These are phyloP conservation scores for Corynorhinus townsendii DNA, from an alignment of 2,113 vertebrate genomes.

Conservation along the genomic window DNA sequence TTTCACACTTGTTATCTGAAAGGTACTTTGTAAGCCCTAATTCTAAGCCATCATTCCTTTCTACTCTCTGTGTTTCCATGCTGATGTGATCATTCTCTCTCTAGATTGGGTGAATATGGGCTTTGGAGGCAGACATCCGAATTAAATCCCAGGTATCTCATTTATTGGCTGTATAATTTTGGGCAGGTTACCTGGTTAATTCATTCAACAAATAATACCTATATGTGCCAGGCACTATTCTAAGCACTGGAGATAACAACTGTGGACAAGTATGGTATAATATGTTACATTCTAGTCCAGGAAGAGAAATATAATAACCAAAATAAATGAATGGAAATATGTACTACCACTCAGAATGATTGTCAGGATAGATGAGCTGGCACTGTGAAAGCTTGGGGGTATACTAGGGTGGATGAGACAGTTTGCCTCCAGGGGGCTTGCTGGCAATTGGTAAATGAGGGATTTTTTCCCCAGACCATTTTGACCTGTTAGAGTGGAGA, in stretches of 20 bases:
- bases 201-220: not conserved
- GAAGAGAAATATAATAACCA: not conserved
- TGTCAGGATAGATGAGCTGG: not conserved
- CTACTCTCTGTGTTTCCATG: conserved; percentile 25
- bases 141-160: not conserved
- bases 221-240: not conserved
- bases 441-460: not conserved
- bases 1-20: not conserved
- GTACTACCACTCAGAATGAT: not conserved
- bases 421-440: not conserved
- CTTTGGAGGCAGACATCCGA: not conserved
- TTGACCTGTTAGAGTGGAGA: not conserved
- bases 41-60: not conserved
- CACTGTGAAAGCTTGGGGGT: not conserved
- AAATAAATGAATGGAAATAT: not conserved
- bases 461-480: not conserved
- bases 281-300: not conserved
- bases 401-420: not conserved
- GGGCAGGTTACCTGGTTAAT: not conserved
- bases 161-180: not conserved
- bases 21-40: not conserved
- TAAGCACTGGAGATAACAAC: not conserved
- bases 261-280: not conserved
- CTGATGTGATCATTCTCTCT: not conserved
- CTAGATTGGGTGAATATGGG: not conserved